Conservation (phyloP, 2,888 invertebrate genomes). For the Scrobipalpa atriplicella region DNA sequence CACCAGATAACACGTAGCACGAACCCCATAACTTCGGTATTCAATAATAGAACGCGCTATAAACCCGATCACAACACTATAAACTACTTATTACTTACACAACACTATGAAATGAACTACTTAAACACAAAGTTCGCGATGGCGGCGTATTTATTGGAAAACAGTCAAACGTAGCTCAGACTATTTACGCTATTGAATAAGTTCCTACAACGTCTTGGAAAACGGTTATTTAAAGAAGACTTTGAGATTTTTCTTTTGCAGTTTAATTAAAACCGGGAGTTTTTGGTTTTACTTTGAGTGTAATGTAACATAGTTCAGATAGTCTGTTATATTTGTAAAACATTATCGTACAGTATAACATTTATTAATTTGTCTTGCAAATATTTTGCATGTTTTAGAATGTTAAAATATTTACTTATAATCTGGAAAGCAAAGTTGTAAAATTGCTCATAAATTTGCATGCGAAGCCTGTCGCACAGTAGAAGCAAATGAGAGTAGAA, state of each 20-base stretch:
- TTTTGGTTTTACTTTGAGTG: too few species aligned
- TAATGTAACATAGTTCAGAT: too few species aligned
- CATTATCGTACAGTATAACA: too few species aligned
- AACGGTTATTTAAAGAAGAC: neutral
- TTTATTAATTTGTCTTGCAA: neutral
- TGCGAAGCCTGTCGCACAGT: neutral
- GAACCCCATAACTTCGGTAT: too few species aligned
- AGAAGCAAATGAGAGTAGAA: neutral
- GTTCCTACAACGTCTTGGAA: neutral
- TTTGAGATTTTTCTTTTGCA: too few species aligned
- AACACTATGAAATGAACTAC: constrained; percentile 7
- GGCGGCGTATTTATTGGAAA: constrained; percentile 27
- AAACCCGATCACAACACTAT: too few species aligned
- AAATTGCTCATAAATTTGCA: constrained; percentile 6
- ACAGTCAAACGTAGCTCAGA: constrained; percentile 25
- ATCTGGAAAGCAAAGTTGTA: constrained; percentile 8
- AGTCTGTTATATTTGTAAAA: too few species aligned
- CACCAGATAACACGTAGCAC: too few species aligned
- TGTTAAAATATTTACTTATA: neutral
- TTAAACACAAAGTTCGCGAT: constrained; percentile 20
- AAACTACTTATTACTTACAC: neutral
- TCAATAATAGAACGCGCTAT: too few species aligned
- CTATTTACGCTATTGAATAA: neutral
- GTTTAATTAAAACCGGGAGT: too few species aligned
- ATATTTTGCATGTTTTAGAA: neutral